Base-by-base conservation (phyloP, 2,888 invertebrate species). In the Falcaria lacertinaria region DNA sequence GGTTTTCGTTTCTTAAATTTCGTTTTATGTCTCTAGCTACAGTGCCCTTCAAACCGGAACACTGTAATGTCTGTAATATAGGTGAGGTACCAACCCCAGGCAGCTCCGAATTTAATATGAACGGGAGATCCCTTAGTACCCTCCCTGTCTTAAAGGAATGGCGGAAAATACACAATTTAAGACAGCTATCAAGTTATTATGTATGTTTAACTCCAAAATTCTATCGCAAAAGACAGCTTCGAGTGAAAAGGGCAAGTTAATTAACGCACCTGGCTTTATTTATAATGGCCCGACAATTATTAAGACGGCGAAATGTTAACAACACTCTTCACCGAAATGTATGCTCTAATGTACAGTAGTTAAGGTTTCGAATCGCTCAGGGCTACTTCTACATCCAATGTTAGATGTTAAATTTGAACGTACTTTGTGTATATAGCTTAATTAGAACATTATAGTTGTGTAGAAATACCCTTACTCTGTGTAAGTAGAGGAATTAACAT, bases 241-340 rank as follows among this genome's bases (percentile, higher is more conserved):
- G 36, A 36, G 34, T 13, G 14, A 25, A 48, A 46, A 46, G 54
- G 54, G 54, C 54, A 49, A 58, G 53, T 62, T 62, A 58, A 62
- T 62, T 62, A 62, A 56, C 52, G 52, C 56, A 62, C 56, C 56
- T 62, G 56, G 50, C 57, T 53, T 56, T 54, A 58, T 62, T 60
- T 62, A 58, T 61, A 55, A 59, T 60, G 58, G 52, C 17, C 19
- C 33, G 16, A 36, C 32, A 44, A 44, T 44, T 40, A 40, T 32
- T 17, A 32, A 28, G 28, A 28, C 28, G 28, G 28, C 11, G 11
- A 28, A 28, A 28, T 28, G 28, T 28, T 28, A 11, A 11, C 2
- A 11, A 28, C 3, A 7, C 28, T 11, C 11, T 28, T 11, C 11
- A 28, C 3, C 8, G 8, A 11, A 11, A 11, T 11, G 11, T 11